Percentiles rank a stretch among this genome's conserved stretches.
Conservation (phyloP, 2,888 invertebrate genomes). For the Sympetrum striolatum region DNA sequence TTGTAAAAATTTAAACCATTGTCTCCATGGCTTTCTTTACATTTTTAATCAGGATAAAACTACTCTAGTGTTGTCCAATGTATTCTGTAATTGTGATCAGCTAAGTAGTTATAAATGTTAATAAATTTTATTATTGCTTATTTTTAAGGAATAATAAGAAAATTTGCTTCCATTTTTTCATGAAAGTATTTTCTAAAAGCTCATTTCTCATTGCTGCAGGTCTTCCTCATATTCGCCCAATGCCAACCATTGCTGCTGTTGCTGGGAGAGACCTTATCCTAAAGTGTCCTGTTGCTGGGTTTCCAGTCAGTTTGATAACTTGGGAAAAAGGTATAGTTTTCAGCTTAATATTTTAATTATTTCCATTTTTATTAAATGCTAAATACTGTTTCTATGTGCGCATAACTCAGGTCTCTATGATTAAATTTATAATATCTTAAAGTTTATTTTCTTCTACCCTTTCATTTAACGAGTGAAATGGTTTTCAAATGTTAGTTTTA, state of each 20-base stretch:
- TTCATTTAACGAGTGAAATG: too few species aligned
- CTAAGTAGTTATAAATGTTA: too few species aligned
- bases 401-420: background rate
- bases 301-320: constrained; percentile 54
- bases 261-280: constrained; percentile 53
- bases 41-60: too few species aligned
- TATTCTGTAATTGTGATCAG: too few species aligned
- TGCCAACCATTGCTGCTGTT: constrained; percentile 54
- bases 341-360: background rate
- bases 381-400: background rate
- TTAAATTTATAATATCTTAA: background rate
- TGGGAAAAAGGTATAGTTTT: constrained; percentile 59
- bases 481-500: too few species aligned
- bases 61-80: too few species aligned
- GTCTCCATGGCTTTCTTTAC: too few species aligned
- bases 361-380: background rate
- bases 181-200: background rate
- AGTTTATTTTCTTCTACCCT: background rate
- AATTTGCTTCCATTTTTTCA: background rate
- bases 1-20: too few species aligned
- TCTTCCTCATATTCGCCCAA: constrained; percentile 53
- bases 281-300: constrained; percentile 55
- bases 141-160: too few species aligned
- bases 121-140: too few species aligned
- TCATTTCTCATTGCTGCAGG: constrained; percentile 47